Evolutionary conservation across 1,140 invertebrate species (phyloP).

Genomic region (Drosophila kurseongensis): DNA sequence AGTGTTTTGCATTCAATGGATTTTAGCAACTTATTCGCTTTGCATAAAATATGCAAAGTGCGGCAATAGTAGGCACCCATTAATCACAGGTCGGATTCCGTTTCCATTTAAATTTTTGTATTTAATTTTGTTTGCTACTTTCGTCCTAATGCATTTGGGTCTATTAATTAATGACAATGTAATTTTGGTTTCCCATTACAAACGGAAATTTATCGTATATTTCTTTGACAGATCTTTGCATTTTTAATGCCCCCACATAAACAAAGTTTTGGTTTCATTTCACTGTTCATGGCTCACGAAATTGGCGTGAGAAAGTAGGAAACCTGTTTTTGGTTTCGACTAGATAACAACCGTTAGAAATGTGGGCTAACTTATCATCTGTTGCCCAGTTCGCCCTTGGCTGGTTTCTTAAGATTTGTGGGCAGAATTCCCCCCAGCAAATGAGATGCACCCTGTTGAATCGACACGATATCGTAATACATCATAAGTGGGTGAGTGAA

Average conservation of each 20-base stretch:
- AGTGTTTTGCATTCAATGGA: slow-evolving; percentile 36
- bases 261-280: slow-evolving; percentile 39
- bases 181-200: slow-evolving; percentile 60
- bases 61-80: slow-evolving; percentile 45
- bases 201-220: slow-evolving; percentile 56
- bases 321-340: slow-evolving; percentile 59
- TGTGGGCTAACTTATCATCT: slow-evolving; percentile 37
- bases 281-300: slow-evolving; percentile 56
- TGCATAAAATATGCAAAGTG: slow-evolving; percentile 56
- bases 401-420: slow-evolving; percentile 41
- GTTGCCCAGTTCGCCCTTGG: slow-evolving; percentile 21
- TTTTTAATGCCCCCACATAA: slow-evolving; percentile 32
- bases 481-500: slow-evolving; percentile 26
- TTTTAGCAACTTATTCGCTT: slow-evolving; percentile 50
- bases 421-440: slow-evolving; percentile 20
- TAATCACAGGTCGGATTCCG: slow-evolving; percentile 36
- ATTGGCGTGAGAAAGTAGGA: slow-evolving; percentile 79
- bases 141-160: slow-evolving; percentile 14
- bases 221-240: slow-evolving; percentile 52
- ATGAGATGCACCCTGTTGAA: slow-evolving; percentile 45
- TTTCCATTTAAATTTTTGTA: slow-evolving; percentile 14
- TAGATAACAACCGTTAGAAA: slow-evolving; percentile 32
- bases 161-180: slow-evolving; percentile 52
- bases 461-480: slow-evolving; percentile 26
- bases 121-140: slow-evolving; percentile 15